phyloP scores from a whole-genome alignment of 2,888 invertebrate species.

The Creontiades dilutus region DNA sequence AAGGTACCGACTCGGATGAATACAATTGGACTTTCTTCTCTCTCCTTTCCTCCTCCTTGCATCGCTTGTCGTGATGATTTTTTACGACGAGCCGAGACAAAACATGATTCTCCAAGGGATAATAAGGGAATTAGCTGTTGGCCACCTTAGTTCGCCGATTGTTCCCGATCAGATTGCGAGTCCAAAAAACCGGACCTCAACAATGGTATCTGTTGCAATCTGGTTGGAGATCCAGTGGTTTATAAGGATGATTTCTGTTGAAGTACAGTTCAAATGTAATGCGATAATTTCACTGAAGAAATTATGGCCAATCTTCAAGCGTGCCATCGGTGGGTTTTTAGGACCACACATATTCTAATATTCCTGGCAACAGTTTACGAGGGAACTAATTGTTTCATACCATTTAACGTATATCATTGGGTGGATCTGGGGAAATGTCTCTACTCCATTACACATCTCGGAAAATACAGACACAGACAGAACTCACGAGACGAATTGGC shows the following conservation, averaged over 20 bases:
- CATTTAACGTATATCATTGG: no score
- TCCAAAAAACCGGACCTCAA: neutral
- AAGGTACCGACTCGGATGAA: conserved; percentile 16
- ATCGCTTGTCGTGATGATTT: conserved; percentile 15
- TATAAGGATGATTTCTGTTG: neutral
- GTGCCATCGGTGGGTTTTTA: no score
- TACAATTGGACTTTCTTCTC: conserved; percentile 38
- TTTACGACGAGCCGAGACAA: neutral
- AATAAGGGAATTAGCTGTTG: conserved; percentile 3
- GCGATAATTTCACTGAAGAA: neutral
- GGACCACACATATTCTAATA: no score
- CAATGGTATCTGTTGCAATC: conserved; percentile 13
- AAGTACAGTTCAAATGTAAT: neutral
- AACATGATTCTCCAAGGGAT: neutral
- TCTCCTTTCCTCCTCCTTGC: conserved; percentile 34
- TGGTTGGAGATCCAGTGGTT: neutral
- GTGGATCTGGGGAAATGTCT: no score
- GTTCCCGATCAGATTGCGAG: neutral
- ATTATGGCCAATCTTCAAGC: no score
- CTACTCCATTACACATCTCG: no score
- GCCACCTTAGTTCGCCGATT: conserved; percentile 13
- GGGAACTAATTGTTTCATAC: no score
- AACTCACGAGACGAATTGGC: no score
- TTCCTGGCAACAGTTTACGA: no score
- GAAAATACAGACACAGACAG: no score